Evolutionary conservation across 2,888 invertebrate species (phyloP).

Genomic region (Mythimna pallens): DNA sequence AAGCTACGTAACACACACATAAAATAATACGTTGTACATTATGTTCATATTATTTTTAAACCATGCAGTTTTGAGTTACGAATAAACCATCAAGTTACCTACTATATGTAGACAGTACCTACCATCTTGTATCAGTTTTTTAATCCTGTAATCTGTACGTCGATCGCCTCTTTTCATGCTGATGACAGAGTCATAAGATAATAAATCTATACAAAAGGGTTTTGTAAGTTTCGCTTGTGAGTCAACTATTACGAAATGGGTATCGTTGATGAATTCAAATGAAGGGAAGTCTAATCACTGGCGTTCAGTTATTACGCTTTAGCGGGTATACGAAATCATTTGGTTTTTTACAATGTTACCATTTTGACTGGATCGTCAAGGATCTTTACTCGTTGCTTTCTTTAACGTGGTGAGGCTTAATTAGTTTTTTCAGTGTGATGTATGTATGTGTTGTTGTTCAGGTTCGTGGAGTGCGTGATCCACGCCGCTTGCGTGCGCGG

Average conservation of each 20-base stretch:
- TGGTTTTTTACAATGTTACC: neutral
- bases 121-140: constrained; percentile 6
- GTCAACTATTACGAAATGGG: constrained; percentile 10
- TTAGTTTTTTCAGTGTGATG: constrained; percentile 10
- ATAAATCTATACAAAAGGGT: constrained; percentile 26
- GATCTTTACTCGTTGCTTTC: neutral
- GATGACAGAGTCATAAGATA: constrained; percentile 25
- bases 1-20: constrained; percentile 31
- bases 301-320: constrained; percentile 7
- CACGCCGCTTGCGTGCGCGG: constrained; percentile 92
- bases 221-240: constrained; percentile 16
- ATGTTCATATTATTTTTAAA: constrained; percentile 10
- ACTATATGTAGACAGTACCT: neutral
- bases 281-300: constrained; percentile 1
- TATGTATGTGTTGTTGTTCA: constrained; percentile 74
- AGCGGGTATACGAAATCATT: neutral
- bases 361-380: neutral
- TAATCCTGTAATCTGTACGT: constrained; percentile 24
- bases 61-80: constrained; percentile 17
- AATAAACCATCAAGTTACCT: neutral
- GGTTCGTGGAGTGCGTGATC: constrained; percentile 93
- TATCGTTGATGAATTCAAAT: constrained; percentile 18
- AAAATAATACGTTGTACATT: constrained; percentile 1
- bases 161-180: constrained; percentile 4
- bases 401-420: neutral